A percentile compares a stretch with the other conserved stretches of the same genome.
Conservation (phyloP, 2,888 invertebrate species). For the Rugalucina vietnamica region DNA sequence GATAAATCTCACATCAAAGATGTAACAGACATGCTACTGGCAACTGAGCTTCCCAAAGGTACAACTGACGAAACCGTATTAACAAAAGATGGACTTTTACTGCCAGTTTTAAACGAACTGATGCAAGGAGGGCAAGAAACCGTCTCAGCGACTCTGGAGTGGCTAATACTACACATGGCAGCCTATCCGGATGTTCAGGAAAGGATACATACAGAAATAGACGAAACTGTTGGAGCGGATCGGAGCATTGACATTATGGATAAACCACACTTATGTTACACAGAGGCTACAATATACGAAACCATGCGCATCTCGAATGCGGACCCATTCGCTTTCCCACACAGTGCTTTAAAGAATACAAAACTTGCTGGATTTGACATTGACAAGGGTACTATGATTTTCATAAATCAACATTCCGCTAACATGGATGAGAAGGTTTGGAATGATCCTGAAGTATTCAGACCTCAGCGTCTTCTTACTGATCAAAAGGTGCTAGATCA, state of each 20-base stretch:
- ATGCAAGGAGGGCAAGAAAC: background rate
- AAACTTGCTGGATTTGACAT: conserved; percentile 49
- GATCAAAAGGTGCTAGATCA: conserved; percentile 37
- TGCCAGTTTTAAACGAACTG: background rate
- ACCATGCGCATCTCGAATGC: conserved; percentile 62
- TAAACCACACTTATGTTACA: conserved; percentile 52
- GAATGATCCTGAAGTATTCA: conserved; percentile 68
- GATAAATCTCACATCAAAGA: too few relatives aligned
- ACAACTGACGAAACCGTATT: background rate
- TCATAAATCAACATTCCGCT: conserved; percentile 70
- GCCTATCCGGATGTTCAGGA: conserved; percentile 65
- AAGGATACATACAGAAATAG: conserved; percentile 69
- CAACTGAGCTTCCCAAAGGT: background rate
- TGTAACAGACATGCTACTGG: background rate
- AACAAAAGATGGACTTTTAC: background rate
- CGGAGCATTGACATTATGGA: conserved; percentile 57
- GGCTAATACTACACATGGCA: conserved; percentile 70
- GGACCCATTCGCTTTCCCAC: conserved; percentile 71
- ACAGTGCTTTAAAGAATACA: conserved; percentile 65
- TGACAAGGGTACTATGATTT: conserved; percentile 63
- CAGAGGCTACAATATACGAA: conserved; percentile 69
- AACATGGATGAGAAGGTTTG: conserved; percentile 61
- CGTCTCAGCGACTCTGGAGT: conserved; percentile 12
- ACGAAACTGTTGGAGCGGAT: conserved; percentile 52
- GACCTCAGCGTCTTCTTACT: conserved; percentile 66